Evolutionary conservation across 2,797 vertebrate genomes (phyloP).

Genomic region (Rhinatrema bivittatum): DNA sequence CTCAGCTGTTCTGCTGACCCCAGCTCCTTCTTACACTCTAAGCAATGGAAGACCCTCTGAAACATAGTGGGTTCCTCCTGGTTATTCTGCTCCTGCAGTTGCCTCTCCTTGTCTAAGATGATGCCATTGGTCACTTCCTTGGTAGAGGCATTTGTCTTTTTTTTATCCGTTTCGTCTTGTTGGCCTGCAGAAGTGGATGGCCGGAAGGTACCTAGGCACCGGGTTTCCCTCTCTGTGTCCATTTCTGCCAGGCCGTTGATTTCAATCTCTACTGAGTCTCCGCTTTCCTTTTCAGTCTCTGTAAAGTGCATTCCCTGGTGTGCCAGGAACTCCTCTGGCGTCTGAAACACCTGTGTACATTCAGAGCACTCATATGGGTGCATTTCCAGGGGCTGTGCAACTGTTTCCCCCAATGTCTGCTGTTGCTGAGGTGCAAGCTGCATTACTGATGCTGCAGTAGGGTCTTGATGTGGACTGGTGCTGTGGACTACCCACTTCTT

Average conservation of each 20-base stretch:
- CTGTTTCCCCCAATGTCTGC: background rate
- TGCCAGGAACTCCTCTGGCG: constrained; percentile 82
- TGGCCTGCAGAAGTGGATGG: constrained; percentile 11
- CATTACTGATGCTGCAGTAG: too few relatives aligned
- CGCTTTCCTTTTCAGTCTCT: constrained; percentile 74
- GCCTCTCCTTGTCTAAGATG: constrained; percentile 30
- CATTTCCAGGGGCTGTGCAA: constrained; percentile 28
- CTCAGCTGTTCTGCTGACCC: constrained; percentile 4
- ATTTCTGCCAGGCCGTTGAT: too few relatives aligned
- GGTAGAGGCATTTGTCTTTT: too few relatives aligned
- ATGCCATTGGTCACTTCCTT: constrained; percentile 45
- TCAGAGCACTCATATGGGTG: constrained; percentile 87
- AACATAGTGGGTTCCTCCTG: too few relatives aligned
- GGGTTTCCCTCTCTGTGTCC: constrained; percentile 7
- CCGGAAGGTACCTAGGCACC: background rate
- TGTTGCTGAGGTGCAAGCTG: background rate
- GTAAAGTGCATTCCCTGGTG: constrained; percentile 86
- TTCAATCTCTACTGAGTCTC: constrained; percentile 52
- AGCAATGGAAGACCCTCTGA: constrained; percentile 43
- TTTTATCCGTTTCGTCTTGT: too few relatives aligned
- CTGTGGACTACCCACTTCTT: too few relatives aligned
- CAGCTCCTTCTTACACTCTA: constrained; percentile 53
- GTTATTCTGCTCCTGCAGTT: constrained; percentile 17
- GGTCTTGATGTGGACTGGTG: too few relatives aligned
- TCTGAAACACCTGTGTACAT: constrained; percentile 76